Percentiles rank a stretch among this genome's conserved stretches.
These are phyloP conservation scores for Brachynemurus nebulosus DNA, from an alignment of 2,888 invertebrate species.

Conservation along the genomic window DNA sequence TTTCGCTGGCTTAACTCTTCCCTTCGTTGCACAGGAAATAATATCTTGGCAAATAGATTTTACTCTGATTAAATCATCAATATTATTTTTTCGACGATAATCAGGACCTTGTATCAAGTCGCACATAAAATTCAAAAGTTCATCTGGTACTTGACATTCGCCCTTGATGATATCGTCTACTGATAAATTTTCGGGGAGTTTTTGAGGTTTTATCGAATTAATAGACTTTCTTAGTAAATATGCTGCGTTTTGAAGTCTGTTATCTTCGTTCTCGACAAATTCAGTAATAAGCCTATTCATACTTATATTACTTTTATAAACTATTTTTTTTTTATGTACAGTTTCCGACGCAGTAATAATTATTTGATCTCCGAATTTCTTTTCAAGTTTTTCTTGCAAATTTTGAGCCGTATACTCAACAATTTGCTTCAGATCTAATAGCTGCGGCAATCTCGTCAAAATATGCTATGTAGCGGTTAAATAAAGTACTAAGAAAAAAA, in stretches of 20 bases:
- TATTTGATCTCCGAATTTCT: not conserved
- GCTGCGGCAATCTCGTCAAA: not conserved
- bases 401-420: not conserved
- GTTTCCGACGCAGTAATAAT: not conserved
- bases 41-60: slow-evolving; percentile 1
- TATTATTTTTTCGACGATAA: not conserved
- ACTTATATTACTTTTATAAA: not conserved
- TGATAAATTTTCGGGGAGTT: too few species aligned
- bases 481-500: slow-evolving; percentile 1
- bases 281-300: too few species aligned
- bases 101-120: slow-evolving; percentile 4
- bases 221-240: too few species aligned
- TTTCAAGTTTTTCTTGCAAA: not conserved
- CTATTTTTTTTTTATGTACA: not conserved
- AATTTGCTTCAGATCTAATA: not conserved
- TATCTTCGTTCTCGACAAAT: too few species aligned
- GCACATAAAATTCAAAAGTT: not conserved
- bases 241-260: too few species aligned
- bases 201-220: too few species aligned
- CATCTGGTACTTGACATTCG: not conserved
- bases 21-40: too few species aligned
- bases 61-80: not conserved
- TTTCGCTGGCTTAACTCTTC: slow-evolving; percentile 1
- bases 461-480: not conserved
- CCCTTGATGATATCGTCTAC: too few species aligned